Evolutionary conservation across 2,888 invertebrate species (phyloP).

Genomic region (Phorcus lineatus): DNA sequence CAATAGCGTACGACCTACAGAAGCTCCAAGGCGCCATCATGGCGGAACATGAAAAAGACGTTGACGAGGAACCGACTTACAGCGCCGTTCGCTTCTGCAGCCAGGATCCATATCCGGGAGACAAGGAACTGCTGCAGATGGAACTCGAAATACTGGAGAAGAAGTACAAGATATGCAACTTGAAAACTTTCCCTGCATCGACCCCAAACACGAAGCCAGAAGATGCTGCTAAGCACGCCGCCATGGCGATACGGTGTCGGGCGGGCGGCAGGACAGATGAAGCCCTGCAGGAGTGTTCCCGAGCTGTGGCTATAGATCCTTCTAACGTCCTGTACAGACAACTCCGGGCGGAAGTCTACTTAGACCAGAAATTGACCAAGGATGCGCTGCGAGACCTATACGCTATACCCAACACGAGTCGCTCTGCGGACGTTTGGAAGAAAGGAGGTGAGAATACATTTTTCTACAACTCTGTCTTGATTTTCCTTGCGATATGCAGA

Average conservation of each 20-base stretch:
- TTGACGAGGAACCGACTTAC: conserved; percentile 51
- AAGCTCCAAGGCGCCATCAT: conserved; percentile 56
- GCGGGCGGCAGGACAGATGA: conserved; percentile 48
- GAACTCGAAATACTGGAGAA: conserved; percentile 61
- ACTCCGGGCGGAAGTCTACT: conserved; percentile 54
- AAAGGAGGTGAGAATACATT: conserved; percentile 69
- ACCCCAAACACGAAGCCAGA: conserved; percentile 17
- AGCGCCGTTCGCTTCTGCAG: conserved; percentile 61
- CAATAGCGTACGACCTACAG: conserved; percentile 52
- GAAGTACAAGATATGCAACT: conserved; percentile 56
- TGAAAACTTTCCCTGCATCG: conserved; percentile 32
- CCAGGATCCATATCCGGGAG: conserved; percentile 66
- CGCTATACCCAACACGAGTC: conserved; percentile 57
- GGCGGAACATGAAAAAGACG: conserved; percentile 42
- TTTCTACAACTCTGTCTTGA: not conserved
- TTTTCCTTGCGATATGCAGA: no score
- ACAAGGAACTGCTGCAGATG: conserved; percentile 54
- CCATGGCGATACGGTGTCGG: conserved; percentile 28
- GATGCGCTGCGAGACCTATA: conserved; percentile 58
- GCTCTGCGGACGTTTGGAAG: conserved; percentile 64
- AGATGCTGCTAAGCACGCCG: conserved; percentile 29
- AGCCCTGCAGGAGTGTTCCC: conserved; percentile 49
- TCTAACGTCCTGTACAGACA: conserved; percentile 50
- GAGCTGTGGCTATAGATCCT: conserved; percentile 40
- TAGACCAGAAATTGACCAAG: conserved; percentile 46